Conservation (phyloP, 2,113 vertebrate genomes). For the Talpa occidentalis region DNA sequence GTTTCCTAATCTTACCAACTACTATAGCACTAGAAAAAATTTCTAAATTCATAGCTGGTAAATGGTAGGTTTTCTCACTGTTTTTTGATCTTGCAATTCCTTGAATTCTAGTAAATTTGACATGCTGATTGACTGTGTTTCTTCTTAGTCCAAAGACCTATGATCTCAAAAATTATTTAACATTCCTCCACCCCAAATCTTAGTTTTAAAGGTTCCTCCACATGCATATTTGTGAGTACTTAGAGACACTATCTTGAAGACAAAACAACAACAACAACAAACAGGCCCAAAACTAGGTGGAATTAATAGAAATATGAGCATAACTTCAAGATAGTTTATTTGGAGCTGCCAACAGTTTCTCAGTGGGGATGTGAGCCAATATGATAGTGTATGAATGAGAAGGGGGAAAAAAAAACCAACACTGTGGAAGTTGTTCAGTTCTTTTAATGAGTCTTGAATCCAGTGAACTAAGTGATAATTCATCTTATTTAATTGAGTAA, state of each 20-base stretch:
- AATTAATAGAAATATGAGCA: slow-evolving; percentile 59
- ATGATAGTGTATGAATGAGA: slow-evolving; percentile 25
- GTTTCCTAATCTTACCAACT: not conserved
- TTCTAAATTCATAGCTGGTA: not conserved
- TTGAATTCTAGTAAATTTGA: slow-evolving; percentile 3
- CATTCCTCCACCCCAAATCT: not conserved
- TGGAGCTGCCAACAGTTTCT: slow-evolving; percentile 21
- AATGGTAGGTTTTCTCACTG: not conserved
- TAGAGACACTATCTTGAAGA: slow-evolving; percentile 54
- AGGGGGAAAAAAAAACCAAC: not conserved
- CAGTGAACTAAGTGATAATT: slow-evolving; percentile 61
- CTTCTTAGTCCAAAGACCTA: slow-evolving; percentile 33
- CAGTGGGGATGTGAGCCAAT: slow-evolving; percentile 23
- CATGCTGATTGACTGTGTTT: slow-evolving; percentile 44
- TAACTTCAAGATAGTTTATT: slow-evolving; percentile 53
- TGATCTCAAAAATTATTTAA: slow-evolving; percentile 58
- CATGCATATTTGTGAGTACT: slow-evolving; percentile 63
- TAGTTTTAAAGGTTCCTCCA: slow-evolving; percentile 59
- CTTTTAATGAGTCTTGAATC: slow-evolving; percentile 70
- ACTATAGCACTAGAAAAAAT: not conserved
- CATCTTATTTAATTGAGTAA: slow-evolving; percentile 72
- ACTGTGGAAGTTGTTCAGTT: slow-evolving; percentile 55
- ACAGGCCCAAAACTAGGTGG: not conserved
- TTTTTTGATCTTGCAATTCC: not conserved
- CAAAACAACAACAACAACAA: not conserved